Percentiles rank a stretch among this genome's conserved stretches.
Evolutionary conservation across 2,888 invertebrate species (phyloP).

Genomic region (Bimastos eiseni): DNA sequence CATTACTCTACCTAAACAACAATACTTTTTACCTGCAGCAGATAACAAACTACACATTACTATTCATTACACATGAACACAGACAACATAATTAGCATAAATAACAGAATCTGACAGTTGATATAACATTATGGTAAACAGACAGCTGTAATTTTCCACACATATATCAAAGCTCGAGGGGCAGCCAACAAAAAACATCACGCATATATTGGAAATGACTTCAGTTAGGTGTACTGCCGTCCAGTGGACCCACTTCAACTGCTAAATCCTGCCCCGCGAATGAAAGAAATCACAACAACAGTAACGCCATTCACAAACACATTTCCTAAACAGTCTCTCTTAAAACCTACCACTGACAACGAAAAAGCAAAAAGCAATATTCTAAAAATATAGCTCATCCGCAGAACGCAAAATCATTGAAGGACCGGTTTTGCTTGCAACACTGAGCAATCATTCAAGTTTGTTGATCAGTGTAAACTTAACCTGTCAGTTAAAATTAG

Average conservation of each 20-base stretch:
- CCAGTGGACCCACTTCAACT: too few species aligned
- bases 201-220: too few species aligned
- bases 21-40: background rate
- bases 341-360: background rate
- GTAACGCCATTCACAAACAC: background rate
- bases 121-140: background rate
- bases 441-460: background rate
- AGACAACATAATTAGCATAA: too few species aligned
- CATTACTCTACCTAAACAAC: background rate
- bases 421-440: background rate
- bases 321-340: background rate
- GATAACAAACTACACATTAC: background rate
- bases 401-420: background rate
- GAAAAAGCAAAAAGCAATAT: background rate
- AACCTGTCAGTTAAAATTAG: background rate
- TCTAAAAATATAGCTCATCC: background rate
- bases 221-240: too few species aligned
- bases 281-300: background rate
- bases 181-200: too few species aligned
- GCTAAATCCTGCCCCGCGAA: background rate
- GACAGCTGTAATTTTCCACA: background rate
- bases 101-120: too few species aligned
- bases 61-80: too few species aligned
- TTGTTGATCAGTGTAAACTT: background rate
- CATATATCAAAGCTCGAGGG: background rate